phyloP scores from a whole-genome alignment of 1,140 invertebrate genomes.

The Nymphalis io region DNA sequence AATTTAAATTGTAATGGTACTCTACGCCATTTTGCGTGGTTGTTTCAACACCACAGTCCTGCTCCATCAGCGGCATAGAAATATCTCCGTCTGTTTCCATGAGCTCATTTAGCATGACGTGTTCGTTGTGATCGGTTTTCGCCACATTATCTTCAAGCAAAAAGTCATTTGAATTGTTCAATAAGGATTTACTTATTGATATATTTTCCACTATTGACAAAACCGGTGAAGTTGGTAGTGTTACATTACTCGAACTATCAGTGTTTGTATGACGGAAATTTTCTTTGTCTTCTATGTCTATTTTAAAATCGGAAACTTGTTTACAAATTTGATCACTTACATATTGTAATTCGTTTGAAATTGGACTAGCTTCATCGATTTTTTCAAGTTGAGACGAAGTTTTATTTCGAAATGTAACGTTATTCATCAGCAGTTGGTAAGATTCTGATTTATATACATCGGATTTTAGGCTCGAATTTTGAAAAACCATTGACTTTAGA shows the following conservation, averaged over 20 bases:
- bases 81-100: constrained; percentile 49
- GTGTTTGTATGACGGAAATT: constrained; percentile 16
- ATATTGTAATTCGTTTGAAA: constrained; percentile 10
- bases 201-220: constrained; percentile 72
- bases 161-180: constrained; percentile 43
- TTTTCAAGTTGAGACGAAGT: constrained; percentile 40
- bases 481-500: constrained; percentile 38
- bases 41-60: constrained; percentile 47
- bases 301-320: constrained; percentile 4
- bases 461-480: constrained; percentile 53
- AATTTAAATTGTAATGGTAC: constrained; percentile 38
- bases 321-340: constrained; percentile 18
- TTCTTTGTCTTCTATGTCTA: constrained; percentile 27
- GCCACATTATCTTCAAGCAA: constrained; percentile 32
- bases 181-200: constrained; percentile 54
- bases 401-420: constrained; percentile 31
- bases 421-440: constrained; percentile 55
- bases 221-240: constrained; percentile 65
- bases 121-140: constrained; percentile 23
- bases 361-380: constrained; percentile 50
- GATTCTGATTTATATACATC: constrained; percentile 66
- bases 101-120: constrained; percentile 46
- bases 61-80: constrained; percentile 60
- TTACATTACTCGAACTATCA: constrained; percentile 57
- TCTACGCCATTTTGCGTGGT: constrained; percentile 31